Evolutionary conservation across 2,113 vertebrate species (phyloP), one percentile per base, ranked within the genome.

Genomic region (Proteles cristata): DNA sequence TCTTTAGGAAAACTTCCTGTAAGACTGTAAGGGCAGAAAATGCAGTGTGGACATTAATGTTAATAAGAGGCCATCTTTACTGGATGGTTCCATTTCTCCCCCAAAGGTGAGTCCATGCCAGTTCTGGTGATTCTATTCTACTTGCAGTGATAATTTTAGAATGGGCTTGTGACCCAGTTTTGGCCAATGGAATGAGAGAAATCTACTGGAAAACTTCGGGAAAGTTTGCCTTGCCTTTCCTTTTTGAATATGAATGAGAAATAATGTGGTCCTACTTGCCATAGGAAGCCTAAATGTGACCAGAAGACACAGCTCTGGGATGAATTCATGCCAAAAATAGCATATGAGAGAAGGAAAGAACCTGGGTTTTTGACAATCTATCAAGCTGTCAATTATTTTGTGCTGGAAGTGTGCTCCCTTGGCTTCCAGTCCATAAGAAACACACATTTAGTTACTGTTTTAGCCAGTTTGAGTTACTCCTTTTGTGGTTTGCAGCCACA

Each of bases 221-320:
- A 92, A 95, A 85, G 35, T 86, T 88, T 94, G 31, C 33, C 15
- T 92, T 77, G 17, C 55, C 28, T 48, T 96, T 90, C 92, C n/a
- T 83, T 90, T 35, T 55, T 96, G 28, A 97, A 76, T 43, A 94
- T 26, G 85, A 93, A 68, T 14, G 80, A 87, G 63, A 96, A 97
- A 73, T 79, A 83, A 86, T 66, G 73, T 83, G 82, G 77, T 92
- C 74, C 43, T 93, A 28, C 45, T 73, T 96, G 53, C 8, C 45
- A 45, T 39, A 68, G 21, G 68, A 69, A 69, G 63, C 33, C 84
- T 93, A 94, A 65, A 61, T 81, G 80, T 82, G 65, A 61, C 68
- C 63, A 87, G 43, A 94, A 65, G 77, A 74, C 90, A 69, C 50
- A 93, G 93, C n/a, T 80, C 76, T 91, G 68, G 69, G n/a, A 94